Percentiles rank a stretch among this genome's conserved stretches.
Conservation (phyloP, 2,113 vertebrate genomes). For the Cryptomyrus ogoouensis region DNA sequence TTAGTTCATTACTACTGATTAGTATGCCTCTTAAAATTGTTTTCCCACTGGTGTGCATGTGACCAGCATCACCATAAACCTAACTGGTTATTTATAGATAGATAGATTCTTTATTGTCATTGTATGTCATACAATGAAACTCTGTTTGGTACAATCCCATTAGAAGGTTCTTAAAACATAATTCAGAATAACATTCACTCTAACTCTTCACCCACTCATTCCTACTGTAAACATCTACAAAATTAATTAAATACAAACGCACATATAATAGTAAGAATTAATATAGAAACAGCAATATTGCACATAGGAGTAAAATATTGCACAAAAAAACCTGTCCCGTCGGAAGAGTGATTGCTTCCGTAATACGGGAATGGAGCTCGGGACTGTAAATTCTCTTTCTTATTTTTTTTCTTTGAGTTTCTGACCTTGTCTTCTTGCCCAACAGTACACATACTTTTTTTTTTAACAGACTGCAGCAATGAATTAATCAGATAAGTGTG, state of each 20-base stretch:
- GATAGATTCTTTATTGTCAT: no score
- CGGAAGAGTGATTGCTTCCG: constrained; percentile 23
- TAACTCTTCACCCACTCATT: no score
- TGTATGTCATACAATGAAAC: no score
- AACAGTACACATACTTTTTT: constrained; percentile 10
- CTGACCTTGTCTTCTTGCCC: constrained; percentile 9
- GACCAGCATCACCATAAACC: not conserved
- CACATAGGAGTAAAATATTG: no score
- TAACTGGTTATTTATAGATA: not conserved
- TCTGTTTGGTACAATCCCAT: no score
- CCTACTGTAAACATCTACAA: no score
- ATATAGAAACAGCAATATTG: no score
- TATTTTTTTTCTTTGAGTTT: constrained; percentile 27
- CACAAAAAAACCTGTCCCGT: constrained; percentile 20
- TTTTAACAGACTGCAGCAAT: constrained; percentile 38
- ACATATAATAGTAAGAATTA: no score
- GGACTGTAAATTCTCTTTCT: constrained; percentile 22
- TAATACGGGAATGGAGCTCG: constrained; percentile 14
- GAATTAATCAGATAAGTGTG: constrained; percentile 34
- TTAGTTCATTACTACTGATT: not conserved
- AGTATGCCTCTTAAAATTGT: no score
- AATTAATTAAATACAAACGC: no score
- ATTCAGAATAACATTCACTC: no score
- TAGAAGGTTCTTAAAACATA: no score
- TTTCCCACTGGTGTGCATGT: not conserved